These are phyloP conservation scores for Cephus pygmeus DNA, from an alignment of 2,888 invertebrate genomes.

Conservation along the genomic window DNA sequence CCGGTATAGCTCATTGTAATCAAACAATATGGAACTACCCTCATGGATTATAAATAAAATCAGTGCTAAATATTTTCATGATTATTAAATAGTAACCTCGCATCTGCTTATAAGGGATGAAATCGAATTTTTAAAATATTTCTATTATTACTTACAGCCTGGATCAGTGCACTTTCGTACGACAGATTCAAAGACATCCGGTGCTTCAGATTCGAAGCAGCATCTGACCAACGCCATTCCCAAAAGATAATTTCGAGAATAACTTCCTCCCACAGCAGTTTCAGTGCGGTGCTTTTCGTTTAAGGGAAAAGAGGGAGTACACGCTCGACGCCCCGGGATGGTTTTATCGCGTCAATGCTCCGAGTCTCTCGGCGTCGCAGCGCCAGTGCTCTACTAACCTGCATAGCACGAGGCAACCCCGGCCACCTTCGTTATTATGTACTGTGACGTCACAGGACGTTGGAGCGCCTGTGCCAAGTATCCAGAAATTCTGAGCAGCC, in stretches of 20 bases:
- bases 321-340: neutral
- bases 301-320: neutral
- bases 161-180: constrained; percentile 85
- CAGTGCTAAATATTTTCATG: neutral
- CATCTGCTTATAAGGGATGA: constrained; percentile 26
- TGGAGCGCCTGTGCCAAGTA: constrained; percentile 38
- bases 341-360: constrained; percentile 1
- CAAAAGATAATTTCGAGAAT: neutral
- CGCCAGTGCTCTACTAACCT: constrained; percentile 58
- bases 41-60: neutral
- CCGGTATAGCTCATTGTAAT: neutral
- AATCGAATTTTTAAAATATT: neutral
- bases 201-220: constrained; percentile 82
- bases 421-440: constrained; percentile 28
- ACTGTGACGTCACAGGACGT: constrained; percentile 33
- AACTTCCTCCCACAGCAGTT: neutral
- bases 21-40: neutral
- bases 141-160: constrained; percentile 76
- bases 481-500: neutral
- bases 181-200: constrained; percentile 80
- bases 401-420: constrained; percentile 39
- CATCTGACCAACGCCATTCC: constrained; percentile 80
- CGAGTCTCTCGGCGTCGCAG: constrained; percentile 34
- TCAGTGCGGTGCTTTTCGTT: neutral
- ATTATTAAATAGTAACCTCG: constrained; percentile 26